phyloP scores from a whole-genome alignment of 2,797 vertebrate species.

The Diceros bicornis region DNA sequence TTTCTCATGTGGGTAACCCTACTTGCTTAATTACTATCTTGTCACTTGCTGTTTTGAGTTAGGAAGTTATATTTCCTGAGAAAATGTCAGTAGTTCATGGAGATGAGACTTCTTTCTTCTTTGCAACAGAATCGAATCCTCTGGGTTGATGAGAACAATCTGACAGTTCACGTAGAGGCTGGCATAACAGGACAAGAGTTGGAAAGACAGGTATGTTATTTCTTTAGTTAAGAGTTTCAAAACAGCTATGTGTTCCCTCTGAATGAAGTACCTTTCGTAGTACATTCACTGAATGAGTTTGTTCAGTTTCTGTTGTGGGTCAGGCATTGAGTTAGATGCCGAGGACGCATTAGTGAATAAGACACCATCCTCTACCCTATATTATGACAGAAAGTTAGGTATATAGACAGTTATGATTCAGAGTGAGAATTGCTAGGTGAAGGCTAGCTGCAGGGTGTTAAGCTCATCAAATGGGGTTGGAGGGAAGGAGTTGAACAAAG shows the following conservation, averaged over 20 bases:
- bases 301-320: neutral
- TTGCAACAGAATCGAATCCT: slow-evolving; percentile 96
- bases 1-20: neutral
- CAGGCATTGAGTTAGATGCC: neutral
- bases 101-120: slow-evolving; percentile 64
- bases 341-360: neutral
- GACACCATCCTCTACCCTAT: neutral
- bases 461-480: neutral
- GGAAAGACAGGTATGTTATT: slow-evolving; percentile 94
- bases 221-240: slow-evolving; percentile 59
- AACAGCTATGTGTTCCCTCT: neutral
- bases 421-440: neutral
- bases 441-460: neutral
- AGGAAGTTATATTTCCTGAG: slow-evolving; percentile 57
- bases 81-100: slow-evolving; percentile 47
- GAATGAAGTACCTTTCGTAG: slow-evolving; percentile 48
- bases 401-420: slow-evolving; percentile 36
- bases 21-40: slow-evolving; percentile 24
- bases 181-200: slow-evolving; percentile 98
- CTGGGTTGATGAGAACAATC: slow-evolving; percentile 99
- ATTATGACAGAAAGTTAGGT: slow-evolving; percentile 27
- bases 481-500: slow-evolving; percentile 9
- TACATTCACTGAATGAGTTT: slow-evolving; percentile 24
- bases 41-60: slow-evolving; percentile 63
- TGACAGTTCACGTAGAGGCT: slow-evolving; percentile 97